Evolutionary conservation across 1,140 invertebrate species (phyloP).

Genomic region (Spodoptera litura): DNA sequence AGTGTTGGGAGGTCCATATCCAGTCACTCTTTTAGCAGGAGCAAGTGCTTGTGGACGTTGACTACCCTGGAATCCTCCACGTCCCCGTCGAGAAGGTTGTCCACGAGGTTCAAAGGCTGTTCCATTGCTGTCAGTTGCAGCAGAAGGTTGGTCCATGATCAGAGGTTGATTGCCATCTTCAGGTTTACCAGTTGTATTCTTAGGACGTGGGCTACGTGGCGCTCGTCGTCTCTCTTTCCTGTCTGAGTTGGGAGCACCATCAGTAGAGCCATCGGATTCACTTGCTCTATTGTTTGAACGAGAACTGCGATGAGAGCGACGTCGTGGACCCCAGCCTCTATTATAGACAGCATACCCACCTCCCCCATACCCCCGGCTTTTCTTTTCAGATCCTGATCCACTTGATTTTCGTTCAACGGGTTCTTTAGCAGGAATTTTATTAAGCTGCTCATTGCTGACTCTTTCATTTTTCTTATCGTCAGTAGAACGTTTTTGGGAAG

Average conservation of each 20-base stretch:
- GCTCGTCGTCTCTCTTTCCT: conserved; percentile 78
- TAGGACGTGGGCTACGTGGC: conserved; percentile 74
- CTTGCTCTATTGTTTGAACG: conserved; percentile 83
- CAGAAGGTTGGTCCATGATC: conserved; percentile 57
- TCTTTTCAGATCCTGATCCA: conserved; percentile 85
- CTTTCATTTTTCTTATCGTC: conserved; percentile 77
- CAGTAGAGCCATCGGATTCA: conserved; percentile 80
- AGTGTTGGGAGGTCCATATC: conserved; percentile 91
- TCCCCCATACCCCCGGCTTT: conserved; percentile 78
- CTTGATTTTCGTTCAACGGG: conserved; percentile 83
- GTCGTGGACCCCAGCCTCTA: conserved; percentile 77
- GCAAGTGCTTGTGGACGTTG: conserved; percentile 73
- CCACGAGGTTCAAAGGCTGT: conserved; percentile 92
- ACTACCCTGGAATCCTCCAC: conserved; percentile 88
- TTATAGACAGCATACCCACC: conserved; percentile 79
- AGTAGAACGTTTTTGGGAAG: conserved; percentile 64
- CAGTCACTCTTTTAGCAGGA: conserved; percentile 88
- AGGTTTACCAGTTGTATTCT: conserved; percentile 69
- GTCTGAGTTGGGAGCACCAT: conserved; percentile 73
- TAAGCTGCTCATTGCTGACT: conserved; percentile 70
- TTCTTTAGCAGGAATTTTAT: conserved; percentile 78
- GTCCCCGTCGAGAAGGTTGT: conserved; percentile 92
- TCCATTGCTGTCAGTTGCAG: conserved; percentile 64
- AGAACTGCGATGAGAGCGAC: conserved; percentile 78
- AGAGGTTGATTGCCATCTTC: conserved; percentile 65